Base-by-base conservation (phyloP, 2,113 vertebrate species). In the Mesoclemmys tuberculata region DNA sequence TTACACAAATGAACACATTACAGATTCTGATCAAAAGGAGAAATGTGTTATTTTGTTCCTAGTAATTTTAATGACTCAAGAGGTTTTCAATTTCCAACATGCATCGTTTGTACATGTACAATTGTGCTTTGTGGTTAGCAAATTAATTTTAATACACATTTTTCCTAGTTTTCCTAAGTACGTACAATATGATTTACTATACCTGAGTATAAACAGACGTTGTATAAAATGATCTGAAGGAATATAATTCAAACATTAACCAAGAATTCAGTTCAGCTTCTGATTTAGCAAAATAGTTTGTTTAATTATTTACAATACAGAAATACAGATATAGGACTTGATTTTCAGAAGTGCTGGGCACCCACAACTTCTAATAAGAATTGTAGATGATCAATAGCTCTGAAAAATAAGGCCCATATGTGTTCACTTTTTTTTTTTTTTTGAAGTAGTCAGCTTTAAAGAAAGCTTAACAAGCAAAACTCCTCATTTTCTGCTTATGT, bases 61-160 rank as follows among this genome's bases (percentile, higher is more conserved):
- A 55, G 77, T 54, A 94, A 91, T 97, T 95, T 87, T 92, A 95
- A 82, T 89, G 79, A 95, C 61, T 94, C 48, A 71, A 71, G 78
- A 92, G 84, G n/a, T 71, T 96, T 74, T 94, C 54, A 83, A 93
- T 90, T 97, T 96, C 80, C 87, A 97, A 78, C 78, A 35, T 90
- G 18, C 46, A 91, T 93, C 61, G 77, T 95, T 78, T 92, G 84
- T 92, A 90, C 68, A 49, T 46, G 49, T 74, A 16, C 1, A 3
- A 75, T 82, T 94, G 85, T 82, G 49, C 29, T 93, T 95, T 93
- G 54, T 95, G 89, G 87, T 94, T 97, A 97, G 80, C 35, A 92
- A 35, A 87, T 41, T 75, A 75, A 97, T 96, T 97, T 94, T 74
- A 97, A 97, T 93, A 91, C 16, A 80, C 55, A 94, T 80, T 68